Evolutionary conservation across 2,888 invertebrate species (phyloP), one percentile per base, ranked within the genome.

Genomic region (Limnephilus marmoratus): DNA sequence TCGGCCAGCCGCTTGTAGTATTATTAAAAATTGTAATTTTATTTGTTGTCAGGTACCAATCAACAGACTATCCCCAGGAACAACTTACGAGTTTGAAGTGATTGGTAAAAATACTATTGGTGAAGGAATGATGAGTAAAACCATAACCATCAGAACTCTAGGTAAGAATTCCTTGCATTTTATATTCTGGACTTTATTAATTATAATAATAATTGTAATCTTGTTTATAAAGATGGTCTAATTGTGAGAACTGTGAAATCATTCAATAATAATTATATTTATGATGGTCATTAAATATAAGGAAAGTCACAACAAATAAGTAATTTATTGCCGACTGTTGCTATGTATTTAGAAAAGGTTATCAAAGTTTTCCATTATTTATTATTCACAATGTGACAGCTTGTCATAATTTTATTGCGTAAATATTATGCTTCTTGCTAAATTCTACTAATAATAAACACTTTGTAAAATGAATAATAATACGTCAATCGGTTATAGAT

Each of bases 41-140:
- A 68, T 68, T 68, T 68, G 45, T 68, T 9, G 24, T 68, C 96
- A 97, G 95, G 98, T 98, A 94, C 99, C 99, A 94, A 98, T 99
- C 95, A 98, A 98, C 95, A 97, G 98, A 93, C 97, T 99, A 93
- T 97, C 98, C 94, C 98, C 99, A 15, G 98, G 98, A 94, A 99
- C 98, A 82, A 97, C 98, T 92, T 99, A 99, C 96, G 99, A 99
- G 96, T 99, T 99, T 96, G 98, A 99, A 96, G 98, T 99, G 92
- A 97, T 99, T 94, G 99, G 99, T 92, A 98, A 99, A 95, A 99
- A 99, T 95, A 97, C 98, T 24, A 97, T 99, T 92, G 99, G 99
- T 93, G 98, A 99, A 95, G 99, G 99, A 93, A 98, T 99, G 98
- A 98, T 98, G 97, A 99, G 99, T 96, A 98, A 99, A 96, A 97